A percentile compares a stretch with the other conserved stretches of the same genome.
Conservation (phyloP, 1,140 invertebrate species). For the Euborellia annulipes region DNA sequence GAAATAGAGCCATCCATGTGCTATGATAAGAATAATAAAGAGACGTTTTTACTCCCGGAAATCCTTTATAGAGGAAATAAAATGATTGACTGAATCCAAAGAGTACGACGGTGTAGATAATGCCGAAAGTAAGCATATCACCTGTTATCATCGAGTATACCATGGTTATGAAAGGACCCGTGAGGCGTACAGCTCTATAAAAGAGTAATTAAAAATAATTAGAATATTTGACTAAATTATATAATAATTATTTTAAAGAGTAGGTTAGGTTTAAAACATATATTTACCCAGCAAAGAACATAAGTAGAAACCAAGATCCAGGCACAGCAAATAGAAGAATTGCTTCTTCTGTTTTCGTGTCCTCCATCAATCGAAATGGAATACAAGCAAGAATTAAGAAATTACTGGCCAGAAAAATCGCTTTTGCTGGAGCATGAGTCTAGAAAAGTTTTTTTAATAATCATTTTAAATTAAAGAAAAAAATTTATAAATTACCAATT, state of each 20-base stretch:
- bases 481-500: conserved; percentile 54
- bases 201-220: not conserved
- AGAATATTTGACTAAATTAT: not conserved
- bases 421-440: conserved; percentile 85
- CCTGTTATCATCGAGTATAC: conserved; percentile 96
- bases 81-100: conserved; percentile 94
- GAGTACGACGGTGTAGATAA: conserved; percentile 86
- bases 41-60: conserved; percentile 60
- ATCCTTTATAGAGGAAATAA: conserved; percentile 90
- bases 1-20: conserved; percentile 95
- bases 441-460: conserved; percentile 28
- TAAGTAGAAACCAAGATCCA: conserved; percentile 89
- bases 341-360: conserved; percentile 72
- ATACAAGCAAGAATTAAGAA: conserved; percentile 83
- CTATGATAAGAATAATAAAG: conserved; percentile 69
- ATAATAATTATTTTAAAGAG: not conserved
- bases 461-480: conserved; percentile 4
- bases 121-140: conserved; percentile 94
- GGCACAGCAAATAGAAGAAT: conserved; percentile 84
- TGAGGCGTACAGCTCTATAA: conserved; percentile 70
- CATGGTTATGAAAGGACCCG: conserved; percentile 97
- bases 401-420: conserved; percentile 85
- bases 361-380: conserved; percentile 60
- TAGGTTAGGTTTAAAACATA: not conserved
- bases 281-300: conserved; percentile 93